Evolutionary conservation across 1,140 invertebrate species (phyloP).

Genomic region (Habropoda laboriosa): DNA sequence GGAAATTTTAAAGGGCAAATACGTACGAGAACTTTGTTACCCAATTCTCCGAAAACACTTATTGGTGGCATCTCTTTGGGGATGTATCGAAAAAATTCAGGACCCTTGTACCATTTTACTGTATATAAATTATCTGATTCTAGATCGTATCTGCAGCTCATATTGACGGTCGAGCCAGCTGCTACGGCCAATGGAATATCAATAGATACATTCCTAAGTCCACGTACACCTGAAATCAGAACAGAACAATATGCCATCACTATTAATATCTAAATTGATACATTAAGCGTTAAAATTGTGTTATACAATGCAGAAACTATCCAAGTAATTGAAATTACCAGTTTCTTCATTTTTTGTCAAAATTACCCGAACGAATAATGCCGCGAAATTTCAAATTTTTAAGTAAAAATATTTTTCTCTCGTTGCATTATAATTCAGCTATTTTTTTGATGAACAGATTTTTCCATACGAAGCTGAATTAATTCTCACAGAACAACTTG

Average conservation of each 20-base stretch:
- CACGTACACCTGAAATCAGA: constrained; percentile 73
- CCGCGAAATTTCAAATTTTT: no score
- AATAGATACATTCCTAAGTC: constrained; percentile 79
- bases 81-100: constrained; percentile 89
- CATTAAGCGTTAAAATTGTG: neutral
- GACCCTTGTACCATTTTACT: constrained; percentile 92
- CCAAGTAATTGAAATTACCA: no score
- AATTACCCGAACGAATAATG: no score
- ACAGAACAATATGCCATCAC: neutral
- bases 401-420: no score
- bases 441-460: no score
- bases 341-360: no score
- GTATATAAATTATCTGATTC: constrained; percentile 86
- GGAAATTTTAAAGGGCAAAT: neutral
- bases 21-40: constrained; percentile 88
- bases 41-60: constrained; percentile 84
- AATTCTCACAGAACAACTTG: no score
- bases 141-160: constrained; percentile 80
- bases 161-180: constrained; percentile 78
- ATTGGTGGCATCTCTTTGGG: constrained; percentile 88
- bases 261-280: neutral
- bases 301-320: no score
- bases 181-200: constrained; percentile 80
- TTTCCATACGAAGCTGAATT: no score
- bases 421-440: no score